These are phyloP conservation scores for Acanthococcus lagerstroemiae DNA, from an alignment of 2,888 invertebrate genomes.

Conservation along the genomic window DNA sequence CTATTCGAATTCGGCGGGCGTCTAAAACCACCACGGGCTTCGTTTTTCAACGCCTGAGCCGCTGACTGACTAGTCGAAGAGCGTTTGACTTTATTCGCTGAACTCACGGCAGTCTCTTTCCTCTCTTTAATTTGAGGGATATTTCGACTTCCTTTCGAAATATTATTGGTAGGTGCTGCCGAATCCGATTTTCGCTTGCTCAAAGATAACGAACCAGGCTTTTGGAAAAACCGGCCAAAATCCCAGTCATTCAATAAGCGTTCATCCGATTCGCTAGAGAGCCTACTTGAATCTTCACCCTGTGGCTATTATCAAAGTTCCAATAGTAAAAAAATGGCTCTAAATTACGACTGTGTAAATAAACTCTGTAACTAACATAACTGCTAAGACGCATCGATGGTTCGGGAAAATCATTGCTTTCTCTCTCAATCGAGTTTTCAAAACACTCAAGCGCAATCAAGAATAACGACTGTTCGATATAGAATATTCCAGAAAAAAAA, in stretches of 20 bases:
- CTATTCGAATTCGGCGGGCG: neutral
- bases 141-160: too few relatives aligned
- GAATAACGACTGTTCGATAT: too few relatives aligned
- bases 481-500: conserved; percentile 1
- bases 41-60: neutral
- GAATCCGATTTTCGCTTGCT: neutral
- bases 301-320: conserved; percentile 10
- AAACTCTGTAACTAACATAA: too few relatives aligned
- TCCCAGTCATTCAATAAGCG: conserved; percentile 77
- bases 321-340: neutral
- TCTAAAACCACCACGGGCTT: neutral
- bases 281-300: conserved; percentile 10
- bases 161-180: neutral
- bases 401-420: too few relatives aligned
- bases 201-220: conserved; percentile 33
- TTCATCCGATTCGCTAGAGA: conserved; percentile 53
- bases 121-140: neutral
- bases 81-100: neutral
- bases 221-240: conserved; percentile 70
- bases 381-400: too few relatives aligned
- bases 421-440: too few relatives aligned
- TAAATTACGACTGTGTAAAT: neutral
- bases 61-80: too few relatives aligned
- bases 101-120: neutral
- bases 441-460: too few relatives aligned